Percentiles rank a stretch among this genome's conserved stretches.
Evolutionary conservation across 2,888 invertebrate species (phyloP).

Genomic region (Yponomeuta sedellus): DNA sequence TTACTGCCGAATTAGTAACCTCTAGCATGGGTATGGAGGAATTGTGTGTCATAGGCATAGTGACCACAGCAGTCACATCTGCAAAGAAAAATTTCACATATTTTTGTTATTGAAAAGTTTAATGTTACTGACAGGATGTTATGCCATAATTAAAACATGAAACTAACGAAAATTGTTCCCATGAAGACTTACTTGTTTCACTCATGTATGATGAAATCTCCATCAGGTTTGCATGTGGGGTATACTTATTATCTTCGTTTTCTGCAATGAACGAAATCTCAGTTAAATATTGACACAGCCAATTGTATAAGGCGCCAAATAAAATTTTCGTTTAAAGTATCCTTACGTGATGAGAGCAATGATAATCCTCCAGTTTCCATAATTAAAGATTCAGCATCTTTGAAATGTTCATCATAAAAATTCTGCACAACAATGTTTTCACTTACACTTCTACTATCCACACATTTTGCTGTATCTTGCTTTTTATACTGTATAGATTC

Average conservation of each 20-base stretch:
- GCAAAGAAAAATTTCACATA: constrained; percentile 27
- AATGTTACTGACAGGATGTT: neutral
- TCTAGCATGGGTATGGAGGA: constrained; percentile 70
- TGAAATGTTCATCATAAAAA: constrained; percentile 80
- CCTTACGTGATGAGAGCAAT: constrained; percentile 62
- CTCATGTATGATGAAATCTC: constrained; percentile 68
- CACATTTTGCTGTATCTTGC: constrained; percentile 23
- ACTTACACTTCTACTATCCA: constrained; percentile 29
- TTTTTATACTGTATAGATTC: constrained; percentile 29
- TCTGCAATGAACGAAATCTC: constrained; percentile 38
- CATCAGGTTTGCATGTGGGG: constrained; percentile 63
- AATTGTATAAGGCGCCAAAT: constrained; percentile 10
- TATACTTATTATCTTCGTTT: constrained; percentile 60
- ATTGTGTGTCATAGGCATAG: constrained; percentile 66
- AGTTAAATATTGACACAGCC: neutral
- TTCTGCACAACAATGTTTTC: constrained; percentile 46
- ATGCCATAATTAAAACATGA: too few relatives aligned
- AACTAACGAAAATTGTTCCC: too few relatives aligned
- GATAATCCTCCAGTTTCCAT: constrained; percentile 78
- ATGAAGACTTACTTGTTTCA: constrained; percentile 58
- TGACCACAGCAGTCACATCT: constrained; percentile 71
- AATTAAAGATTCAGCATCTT: constrained; percentile 88
- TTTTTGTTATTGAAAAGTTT: neutral
- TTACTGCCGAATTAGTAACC: constrained; percentile 67
- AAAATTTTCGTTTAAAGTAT: constrained; percentile 12